Evolutionary conservation across 2,888 invertebrate species (phyloP).

Genomic region (Agrochola litura): DNA sequence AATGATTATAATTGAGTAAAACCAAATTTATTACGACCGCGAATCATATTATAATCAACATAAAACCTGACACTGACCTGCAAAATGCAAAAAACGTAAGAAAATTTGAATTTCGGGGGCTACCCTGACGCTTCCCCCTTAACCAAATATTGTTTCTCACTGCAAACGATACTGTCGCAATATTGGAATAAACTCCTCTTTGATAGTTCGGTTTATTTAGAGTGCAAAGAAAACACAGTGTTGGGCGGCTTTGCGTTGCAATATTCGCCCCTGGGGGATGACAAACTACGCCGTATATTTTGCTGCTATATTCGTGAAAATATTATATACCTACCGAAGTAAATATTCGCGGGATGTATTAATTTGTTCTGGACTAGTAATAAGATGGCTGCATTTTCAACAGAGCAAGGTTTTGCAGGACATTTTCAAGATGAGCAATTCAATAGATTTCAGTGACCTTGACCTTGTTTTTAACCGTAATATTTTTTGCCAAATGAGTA

Average conservation of each 20-base stretch:
- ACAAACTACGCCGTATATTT: slow-evolving; percentile 6
- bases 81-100: too few relatives aligned
- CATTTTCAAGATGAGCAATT: not conserved
- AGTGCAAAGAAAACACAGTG: slow-evolving; percentile 34
- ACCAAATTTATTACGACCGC: too few relatives aligned
- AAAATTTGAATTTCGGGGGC: too few relatives aligned
- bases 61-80: too few relatives aligned
- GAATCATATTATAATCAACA: too few relatives aligned
- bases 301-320: not conserved
- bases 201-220: slow-evolving; percentile 6
- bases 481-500: not conserved
- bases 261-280: slow-evolving; percentile 9
- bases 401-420: not conserved
- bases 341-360: not conserved
- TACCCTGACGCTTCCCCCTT: too few relatives aligned
- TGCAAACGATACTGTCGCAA: not conserved
- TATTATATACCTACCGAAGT: not conserved
- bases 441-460: not conserved
- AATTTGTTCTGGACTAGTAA: not conserved
- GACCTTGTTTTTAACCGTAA: not conserved
- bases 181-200: slow-evolving; percentile 20
- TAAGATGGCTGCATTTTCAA: not conserved
- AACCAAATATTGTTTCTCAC: not conserved
- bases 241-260: slow-evolving; percentile 21
- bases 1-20: too few relatives aligned